These are phyloP conservation scores for Grallaria varia DNA, from an alignment of 2,113 vertebrate genomes.

Conservation along the genomic window DNA sequence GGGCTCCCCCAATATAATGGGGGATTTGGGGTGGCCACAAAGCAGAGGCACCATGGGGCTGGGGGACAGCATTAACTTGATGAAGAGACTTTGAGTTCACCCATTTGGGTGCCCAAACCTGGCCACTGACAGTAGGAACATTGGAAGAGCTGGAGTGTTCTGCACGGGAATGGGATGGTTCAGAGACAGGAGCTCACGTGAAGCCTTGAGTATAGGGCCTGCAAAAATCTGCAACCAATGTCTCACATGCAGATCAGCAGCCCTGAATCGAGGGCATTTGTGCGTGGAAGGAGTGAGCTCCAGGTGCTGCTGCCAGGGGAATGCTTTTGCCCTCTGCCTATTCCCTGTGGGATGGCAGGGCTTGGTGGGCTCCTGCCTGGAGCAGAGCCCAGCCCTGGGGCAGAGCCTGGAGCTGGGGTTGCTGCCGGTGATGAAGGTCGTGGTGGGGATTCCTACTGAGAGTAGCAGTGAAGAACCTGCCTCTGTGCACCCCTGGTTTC, in stretches of 20 bases:
- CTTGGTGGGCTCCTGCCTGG: background rate
- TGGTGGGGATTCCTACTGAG: background rate
- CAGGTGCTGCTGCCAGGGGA: background rate
- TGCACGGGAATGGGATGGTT: background rate
- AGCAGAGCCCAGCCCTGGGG: background rate
- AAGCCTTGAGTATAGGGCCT: background rate
- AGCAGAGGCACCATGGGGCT: background rate
- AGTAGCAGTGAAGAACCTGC: background rate
- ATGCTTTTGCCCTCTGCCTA: background rate
- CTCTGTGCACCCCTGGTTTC: background rate
- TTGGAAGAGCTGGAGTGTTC: background rate
- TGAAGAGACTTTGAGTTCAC: background rate
- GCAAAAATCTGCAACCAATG: background rate
- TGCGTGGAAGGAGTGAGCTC: background rate
- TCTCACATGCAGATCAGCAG: background rate
- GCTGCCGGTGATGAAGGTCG: background rate
- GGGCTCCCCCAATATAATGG: background rate
- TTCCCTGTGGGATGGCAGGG: background rate
- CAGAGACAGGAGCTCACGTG: background rate
- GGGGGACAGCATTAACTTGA: background rate
- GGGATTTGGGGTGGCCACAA: too few relatives aligned
- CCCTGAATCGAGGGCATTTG: background rate
- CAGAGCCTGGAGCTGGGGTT: background rate
- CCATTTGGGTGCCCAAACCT: background rate
- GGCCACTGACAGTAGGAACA: background rate